A percentile compares a stretch with the other conserved stretches of the same genome.
Evolutionary conservation across 2,797 vertebrate species (phyloP).

Genomic region (Enteromius viviparus): DNA sequence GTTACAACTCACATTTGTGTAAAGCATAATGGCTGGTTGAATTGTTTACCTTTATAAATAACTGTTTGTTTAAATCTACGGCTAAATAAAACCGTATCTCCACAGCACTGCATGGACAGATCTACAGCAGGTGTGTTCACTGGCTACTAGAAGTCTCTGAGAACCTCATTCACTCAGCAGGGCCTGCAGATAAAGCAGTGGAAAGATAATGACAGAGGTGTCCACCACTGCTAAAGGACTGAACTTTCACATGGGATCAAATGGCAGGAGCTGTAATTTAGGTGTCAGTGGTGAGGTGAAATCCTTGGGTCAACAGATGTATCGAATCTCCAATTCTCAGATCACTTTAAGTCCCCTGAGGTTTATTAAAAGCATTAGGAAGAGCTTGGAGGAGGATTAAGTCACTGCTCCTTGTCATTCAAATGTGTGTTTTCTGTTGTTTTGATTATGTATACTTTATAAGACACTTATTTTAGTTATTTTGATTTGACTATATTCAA

Average conservation of each 20-base stretch:
- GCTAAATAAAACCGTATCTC: neutral
- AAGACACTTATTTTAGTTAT: neutral
- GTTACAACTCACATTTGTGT: constrained; percentile 8
- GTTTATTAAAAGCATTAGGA: constrained; percentile 44
- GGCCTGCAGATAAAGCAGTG: constrained; percentile 24
- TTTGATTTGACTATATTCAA: neutral
- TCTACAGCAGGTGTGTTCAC: constrained; percentile 11
- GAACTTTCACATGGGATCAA: constrained; percentile 44
- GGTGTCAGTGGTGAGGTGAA: constrained; percentile 35
- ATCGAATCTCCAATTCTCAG: constrained; percentile 28
- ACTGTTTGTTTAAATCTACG: constrained; percentile 1
- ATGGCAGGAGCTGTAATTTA: constrained; percentile 43
- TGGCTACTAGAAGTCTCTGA: constrained; percentile 11
- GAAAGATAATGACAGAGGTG: constrained; percentile 21
- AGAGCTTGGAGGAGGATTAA: constrained; percentile 8
- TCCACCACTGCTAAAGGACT: constrained; percentile 11
- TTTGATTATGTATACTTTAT: neutral
- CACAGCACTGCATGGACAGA: neutral
- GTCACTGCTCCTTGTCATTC: constrained; percentile 14
- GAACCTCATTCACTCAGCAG: constrained; percentile 27
- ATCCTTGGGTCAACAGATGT: constrained; percentile 34
- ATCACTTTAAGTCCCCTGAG: constrained; percentile 35
- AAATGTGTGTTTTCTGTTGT: neutral
- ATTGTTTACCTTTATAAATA: constrained; percentile 8
- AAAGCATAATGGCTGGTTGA: neutral